Conservation (phyloP, 2,888 invertebrate species). For the Geophilus truncorum region DNA sequence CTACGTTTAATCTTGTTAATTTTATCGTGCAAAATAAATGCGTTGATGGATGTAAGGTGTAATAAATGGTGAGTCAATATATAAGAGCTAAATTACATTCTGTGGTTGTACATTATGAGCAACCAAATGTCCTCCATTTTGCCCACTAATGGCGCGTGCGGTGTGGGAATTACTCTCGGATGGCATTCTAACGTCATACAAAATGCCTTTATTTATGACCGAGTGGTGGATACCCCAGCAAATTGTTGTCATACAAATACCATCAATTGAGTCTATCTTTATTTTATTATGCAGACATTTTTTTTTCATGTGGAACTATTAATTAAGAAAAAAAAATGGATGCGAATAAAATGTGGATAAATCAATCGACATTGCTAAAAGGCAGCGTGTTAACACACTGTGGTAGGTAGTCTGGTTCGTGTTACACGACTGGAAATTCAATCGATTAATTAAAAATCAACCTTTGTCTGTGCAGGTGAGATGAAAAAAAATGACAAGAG, state of each 20-base stretch:
- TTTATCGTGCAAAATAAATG: neutral
- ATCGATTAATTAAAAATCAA: constrained; percentile 7
- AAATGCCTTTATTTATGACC: constrained; percentile 17
- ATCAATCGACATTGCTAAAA: neutral
- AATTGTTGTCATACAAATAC: neutral
- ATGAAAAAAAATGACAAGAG: neutral
- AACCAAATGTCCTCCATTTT: neutral
- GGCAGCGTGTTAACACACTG: neutral
- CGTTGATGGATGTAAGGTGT: neutral
- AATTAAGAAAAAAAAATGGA: neutral
- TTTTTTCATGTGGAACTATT: neutral
- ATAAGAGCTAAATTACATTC: constrained; percentile 9
- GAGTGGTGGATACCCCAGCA: neutral
- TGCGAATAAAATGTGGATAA: neutral
- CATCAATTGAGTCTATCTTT: neutral
- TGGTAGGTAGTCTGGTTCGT: neutral
- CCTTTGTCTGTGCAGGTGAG: neutral
- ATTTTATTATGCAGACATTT: neutral
- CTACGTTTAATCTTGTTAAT: neutral
- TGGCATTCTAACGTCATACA: neutral
- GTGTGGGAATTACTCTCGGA: neutral
- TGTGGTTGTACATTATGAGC: constrained; percentile 12
- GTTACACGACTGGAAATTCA: constrained; percentile 6
- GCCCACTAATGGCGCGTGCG: constrained; percentile 8
- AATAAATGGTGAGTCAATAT: constrained; percentile 13